Evolutionary conservation across 2,888 invertebrate species (phyloP).

Genomic region (Lithosia quadra): DNA sequence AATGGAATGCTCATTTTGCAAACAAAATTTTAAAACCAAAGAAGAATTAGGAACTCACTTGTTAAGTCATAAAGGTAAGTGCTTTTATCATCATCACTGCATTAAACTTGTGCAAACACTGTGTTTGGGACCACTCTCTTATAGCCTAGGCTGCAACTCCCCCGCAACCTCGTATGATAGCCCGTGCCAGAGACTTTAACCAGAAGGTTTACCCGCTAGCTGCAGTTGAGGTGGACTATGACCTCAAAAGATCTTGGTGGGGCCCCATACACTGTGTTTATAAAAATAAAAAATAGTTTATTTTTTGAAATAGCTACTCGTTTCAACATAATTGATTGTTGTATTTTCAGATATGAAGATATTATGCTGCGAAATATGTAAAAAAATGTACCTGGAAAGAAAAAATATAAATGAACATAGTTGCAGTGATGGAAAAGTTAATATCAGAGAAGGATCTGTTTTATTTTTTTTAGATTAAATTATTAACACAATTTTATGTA

Average conservation of each 20-base stretch:
- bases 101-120: too few species aligned
- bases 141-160: too few species aligned
- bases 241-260: too few species aligned
- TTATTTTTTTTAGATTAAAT: not conserved
- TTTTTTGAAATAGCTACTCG: too few species aligned
- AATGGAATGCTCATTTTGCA: conserved; percentile 71
- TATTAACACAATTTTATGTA: not conserved
- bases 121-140: too few species aligned
- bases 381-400: conserved; percentile 73
- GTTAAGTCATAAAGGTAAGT: conserved; percentile 70
- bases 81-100: not conserved
- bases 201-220: too few species aligned
- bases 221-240: too few species aligned
- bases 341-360: conserved; percentile 69
- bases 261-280: too few species aligned
- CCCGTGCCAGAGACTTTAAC: too few species aligned
- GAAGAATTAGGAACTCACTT: conserved; percentile 70
- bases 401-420: conserved; percentile 65
- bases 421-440: conserved; percentile 54
- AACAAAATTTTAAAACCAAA: conserved; percentile 68
- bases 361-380: conserved; percentile 70
- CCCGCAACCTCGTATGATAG: too few species aligned
- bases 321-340: not conserved
- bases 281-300: too few species aligned
- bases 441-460: conserved; percentile 1